Percentiles rank a stretch among this genome's conserved stretches.
These are phyloP conservation scores for Amiota minor DNA, from an alignment of 2,888 invertebrate species.

Conservation along the genomic window DNA sequence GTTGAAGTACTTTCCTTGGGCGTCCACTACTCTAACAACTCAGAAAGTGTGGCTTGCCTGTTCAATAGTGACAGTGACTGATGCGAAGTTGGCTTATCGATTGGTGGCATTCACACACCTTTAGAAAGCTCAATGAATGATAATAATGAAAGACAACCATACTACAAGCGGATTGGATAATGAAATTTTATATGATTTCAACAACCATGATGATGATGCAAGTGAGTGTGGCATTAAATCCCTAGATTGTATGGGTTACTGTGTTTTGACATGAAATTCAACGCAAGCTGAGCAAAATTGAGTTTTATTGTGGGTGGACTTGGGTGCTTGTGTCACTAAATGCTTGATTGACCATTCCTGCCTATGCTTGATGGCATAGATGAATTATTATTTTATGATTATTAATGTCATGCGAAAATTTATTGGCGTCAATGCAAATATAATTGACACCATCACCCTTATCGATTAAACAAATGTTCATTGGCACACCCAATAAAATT, in stretches of 20 bases:
- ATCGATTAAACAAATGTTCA: background rate
- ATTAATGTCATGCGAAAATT: conserved; percentile 27
- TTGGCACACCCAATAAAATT: background rate
- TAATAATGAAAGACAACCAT: conserved; percentile 27
- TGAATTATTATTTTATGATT: conserved; percentile 29
- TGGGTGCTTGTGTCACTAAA: background rate
- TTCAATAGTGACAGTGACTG: conserved; percentile 69
- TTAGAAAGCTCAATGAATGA: conserved; percentile 50
- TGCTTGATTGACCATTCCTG: background rate
- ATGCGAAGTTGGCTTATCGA: conserved; percentile 69
- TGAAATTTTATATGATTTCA: conserved; percentile 57
- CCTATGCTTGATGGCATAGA: conserved; percentile 15
- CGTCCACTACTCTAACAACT: background rate
- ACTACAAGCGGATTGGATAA: conserved; percentile 55
- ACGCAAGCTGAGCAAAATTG: background rate
- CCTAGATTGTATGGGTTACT: conserved; percentile 16
- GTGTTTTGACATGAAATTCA: conserved; percentile 6
- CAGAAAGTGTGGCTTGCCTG: background rate
- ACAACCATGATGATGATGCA: conserved; percentile 11
- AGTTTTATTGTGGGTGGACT: background rate
- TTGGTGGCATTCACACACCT: conserved; percentile 62
- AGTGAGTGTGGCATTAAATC: conserved; percentile 21
- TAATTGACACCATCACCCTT: background rate
- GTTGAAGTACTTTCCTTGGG: background rate
- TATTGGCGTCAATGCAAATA: conserved; percentile 29